phyloP scores from a whole-genome alignment of 2,888 invertebrate species.

The Lithophane ornitopus region DNA sequence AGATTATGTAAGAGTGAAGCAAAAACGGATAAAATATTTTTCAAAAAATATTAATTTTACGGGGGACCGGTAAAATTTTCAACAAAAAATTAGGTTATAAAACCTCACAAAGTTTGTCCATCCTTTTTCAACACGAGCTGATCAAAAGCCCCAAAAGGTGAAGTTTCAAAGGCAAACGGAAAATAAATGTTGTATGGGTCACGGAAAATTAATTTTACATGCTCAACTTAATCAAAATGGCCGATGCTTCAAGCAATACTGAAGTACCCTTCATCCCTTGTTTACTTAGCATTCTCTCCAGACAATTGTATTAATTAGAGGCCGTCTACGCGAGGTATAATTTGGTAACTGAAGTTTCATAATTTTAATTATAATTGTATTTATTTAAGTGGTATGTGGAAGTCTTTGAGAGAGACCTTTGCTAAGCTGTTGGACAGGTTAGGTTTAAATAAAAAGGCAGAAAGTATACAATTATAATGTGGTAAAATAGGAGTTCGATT shows the following conservation, averaged over 20 bases:
- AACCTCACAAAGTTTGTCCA: neutral
- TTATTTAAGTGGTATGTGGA: neutral
- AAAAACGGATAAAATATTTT: neutral
- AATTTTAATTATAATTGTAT: constrained; percentile 8
- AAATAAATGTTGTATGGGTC: constrained; percentile 26
- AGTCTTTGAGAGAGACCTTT: neutral
- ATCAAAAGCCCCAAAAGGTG: constrained; percentile 6
- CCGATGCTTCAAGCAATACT: constrained; percentile 31
- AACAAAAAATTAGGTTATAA: neutral
- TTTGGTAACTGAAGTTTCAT: constrained; percentile 9
- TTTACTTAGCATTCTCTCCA: constrained; percentile 36
- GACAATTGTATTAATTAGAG: constrained; percentile 48
- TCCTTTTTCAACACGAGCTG: constrained; percentile 17
- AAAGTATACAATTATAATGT: neutral
- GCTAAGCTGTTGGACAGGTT: neutral
- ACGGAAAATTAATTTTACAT: constrained; percentile 47
- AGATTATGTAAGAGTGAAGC: neutral
- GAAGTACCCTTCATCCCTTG: constrained; percentile 30
- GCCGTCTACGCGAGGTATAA: constrained; percentile 2
- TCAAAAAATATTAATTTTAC: neutral
- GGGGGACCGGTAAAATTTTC: neutral
- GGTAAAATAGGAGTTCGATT: neutral
- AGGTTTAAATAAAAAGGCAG: neutral
- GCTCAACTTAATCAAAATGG: constrained; percentile 45
- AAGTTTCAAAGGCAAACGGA: constrained; percentile 30